Evolutionary conservation across 2,888 invertebrate species (phyloP).

Genomic region (Drosophila falleni): DNA sequence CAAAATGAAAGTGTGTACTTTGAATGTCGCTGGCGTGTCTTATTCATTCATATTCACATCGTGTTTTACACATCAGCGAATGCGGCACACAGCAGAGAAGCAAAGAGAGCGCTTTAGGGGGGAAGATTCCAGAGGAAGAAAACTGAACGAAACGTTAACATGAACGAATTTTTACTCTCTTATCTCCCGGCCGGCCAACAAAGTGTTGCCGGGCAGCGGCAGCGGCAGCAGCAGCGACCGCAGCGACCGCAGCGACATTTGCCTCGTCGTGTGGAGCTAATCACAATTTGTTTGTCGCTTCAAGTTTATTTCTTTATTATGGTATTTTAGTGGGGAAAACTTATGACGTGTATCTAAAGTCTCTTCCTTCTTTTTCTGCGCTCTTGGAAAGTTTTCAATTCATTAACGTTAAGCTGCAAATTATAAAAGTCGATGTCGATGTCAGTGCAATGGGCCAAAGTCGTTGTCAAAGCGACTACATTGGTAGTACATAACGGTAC

Average conservation of each 20-base stretch:
- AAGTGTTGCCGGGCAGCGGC: slow-evolving; percentile 49
- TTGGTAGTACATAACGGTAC: slow-evolving; percentile 40
- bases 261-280: slow-evolving; percentile 48
- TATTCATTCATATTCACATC: slow-evolving; percentile 75
- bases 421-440: slow-evolving; percentile 33
- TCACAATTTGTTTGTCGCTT: slow-evolving; percentile 39
- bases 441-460: slow-evolving; percentile 42
- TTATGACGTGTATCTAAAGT: slow-evolving; percentile 64
- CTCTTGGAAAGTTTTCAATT: slow-evolving; percentile 33
- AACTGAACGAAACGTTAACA: slow-evolving; percentile 20
- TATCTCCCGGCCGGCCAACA: slow-evolving; percentile 58
- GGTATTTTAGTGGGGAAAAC: slow-evolving; percentile 36
- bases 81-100: slow-evolving; percentile 38
- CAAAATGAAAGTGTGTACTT: slow-evolving; percentile 74
- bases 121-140: slow-evolving; percentile 32
- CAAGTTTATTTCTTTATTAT: slow-evolving; percentile 7
- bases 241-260: slow-evolving; percentile 1
- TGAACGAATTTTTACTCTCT: slow-evolving; percentile 22
- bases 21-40: slow-evolving; percentile 71
- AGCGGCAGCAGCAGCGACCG: slow-evolving; percentile 1
- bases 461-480: slow-evolving; percentile 3
- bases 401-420: slow-evolving; percentile 63
- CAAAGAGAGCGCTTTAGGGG: slow-evolving; percentile 23
- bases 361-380: background rate
- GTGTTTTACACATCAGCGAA: slow-evolving; percentile 64